phyloP scores from a whole-genome alignment of 1,140 invertebrate species.

The Homalodisca vitripennis region DNA sequence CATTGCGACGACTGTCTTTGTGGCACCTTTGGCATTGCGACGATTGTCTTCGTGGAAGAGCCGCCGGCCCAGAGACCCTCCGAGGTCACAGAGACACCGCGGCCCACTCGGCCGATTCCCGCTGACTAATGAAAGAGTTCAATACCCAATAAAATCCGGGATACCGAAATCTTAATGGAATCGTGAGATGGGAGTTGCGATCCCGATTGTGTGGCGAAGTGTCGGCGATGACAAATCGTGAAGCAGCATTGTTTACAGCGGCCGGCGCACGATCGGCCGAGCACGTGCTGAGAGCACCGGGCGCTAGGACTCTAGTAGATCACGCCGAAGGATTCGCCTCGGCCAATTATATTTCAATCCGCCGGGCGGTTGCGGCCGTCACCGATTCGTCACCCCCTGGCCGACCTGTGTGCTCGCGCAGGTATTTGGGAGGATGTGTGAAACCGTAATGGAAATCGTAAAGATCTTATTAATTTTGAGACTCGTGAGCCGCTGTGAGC shows the following conservation, averaged over 20 bases:
- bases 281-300: too few species aligned
- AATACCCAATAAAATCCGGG: background rate
- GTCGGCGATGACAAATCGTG: background rate
- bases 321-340: background rate
- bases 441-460: too few species aligned
- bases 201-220: background rate
- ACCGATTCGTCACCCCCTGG: background rate
- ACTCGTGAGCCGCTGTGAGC: background rate
- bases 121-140: too few species aligned
- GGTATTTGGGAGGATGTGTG: background rate
- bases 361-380: background rate
- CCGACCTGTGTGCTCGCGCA: background rate
- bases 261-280: too few species aligned
- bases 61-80: too few species aligned
- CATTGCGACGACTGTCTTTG: too few species aligned
- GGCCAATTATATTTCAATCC: background rate
- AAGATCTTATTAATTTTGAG: background rate
- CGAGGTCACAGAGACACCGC: too few species aligned
- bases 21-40: too few species aligned
- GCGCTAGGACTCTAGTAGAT: background rate
- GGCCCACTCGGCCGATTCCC: too few species aligned
- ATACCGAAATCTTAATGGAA: background rate
- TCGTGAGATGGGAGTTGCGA: background rate
- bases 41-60: too few species aligned
- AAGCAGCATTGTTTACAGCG: background rate